A percentile compares a stretch with the other conserved stretches of the same genome.
These are phyloP conservation scores for Drosophila nigricruria DNA, from an alignment of 2,888 invertebrate genomes.

Conservation along the genomic window DNA sequence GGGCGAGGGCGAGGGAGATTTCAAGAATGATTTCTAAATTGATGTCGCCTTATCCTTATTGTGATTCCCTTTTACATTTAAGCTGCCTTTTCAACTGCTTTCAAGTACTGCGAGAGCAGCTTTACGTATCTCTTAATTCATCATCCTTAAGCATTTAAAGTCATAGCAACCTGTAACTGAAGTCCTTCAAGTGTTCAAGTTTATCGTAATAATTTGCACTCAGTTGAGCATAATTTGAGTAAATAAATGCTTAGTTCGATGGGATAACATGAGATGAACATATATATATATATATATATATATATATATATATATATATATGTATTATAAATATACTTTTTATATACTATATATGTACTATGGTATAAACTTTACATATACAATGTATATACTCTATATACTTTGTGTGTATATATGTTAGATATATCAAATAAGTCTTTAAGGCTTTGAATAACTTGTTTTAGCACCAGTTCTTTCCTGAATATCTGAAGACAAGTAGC, in stretches of 20 bases:
- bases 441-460: too few species aligned
- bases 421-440: too few species aligned
- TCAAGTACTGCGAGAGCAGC: background rate
- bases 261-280: background rate
- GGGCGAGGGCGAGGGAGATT: background rate
- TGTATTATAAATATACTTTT: background rate
- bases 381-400: too few species aligned
- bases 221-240: background rate
- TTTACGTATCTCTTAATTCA: background rate
- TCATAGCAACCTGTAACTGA: background rate
- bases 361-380: too few species aligned
- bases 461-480: too few species aligned
- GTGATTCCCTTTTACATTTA: background rate
- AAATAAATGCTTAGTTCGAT: background rate
- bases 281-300: background rate
- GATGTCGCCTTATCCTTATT: slow-evolving; percentile 15
- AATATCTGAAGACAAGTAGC: too few species aligned
- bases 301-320: background rate
- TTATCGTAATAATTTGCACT: background rate
- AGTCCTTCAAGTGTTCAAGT: background rate
- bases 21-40: background rate
- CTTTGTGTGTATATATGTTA: too few species aligned
- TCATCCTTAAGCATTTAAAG: background rate
- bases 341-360: background rate
- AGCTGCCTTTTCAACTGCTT: background rate